Evolutionary conservation across 2,888 invertebrate species (phyloP), one percentile per base, ranked within the genome.

Genomic region (Synanthedon formicaeformis): DNA sequence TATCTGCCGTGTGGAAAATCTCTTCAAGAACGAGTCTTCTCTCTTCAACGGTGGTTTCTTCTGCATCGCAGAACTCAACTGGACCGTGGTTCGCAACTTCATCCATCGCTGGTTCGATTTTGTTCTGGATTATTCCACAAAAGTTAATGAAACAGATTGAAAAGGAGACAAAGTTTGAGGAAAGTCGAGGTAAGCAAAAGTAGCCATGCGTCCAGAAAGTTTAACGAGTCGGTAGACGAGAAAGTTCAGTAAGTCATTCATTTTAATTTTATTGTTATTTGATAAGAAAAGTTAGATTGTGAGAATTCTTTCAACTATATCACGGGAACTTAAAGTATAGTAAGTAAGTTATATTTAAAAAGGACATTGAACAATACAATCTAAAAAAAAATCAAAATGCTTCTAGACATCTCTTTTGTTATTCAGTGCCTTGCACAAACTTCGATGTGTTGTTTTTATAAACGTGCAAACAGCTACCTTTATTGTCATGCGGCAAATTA

Each of bases 81-180:
- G 96, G 66, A 96, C 96, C 51, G 97, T 97, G 53, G 96, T 96
- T 63, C 97, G 90, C 60, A 98, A 90, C 84, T 98, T 97, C 93
- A 96, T 94, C 96, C 98, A 98, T 88, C 97, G 91, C 78, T 97
- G 95, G 84, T 96, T 97, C 75, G 96, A 95, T 81, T 95, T 95
- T 75, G 94, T 94, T 91, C 96, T 96, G 91, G 55, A 86, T 66
- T 67, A 59, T 62, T 60, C 63, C 50, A 61, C 55, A 52, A 54
- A 59, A 51, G 55, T 48, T 18, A 27, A 13, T 11, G 51, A 53
- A 41, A 41, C 48, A 48, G 45, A 40, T 41, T 41, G 45, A 52
- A 45, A 48, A 57, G 0, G 1, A 27, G 50, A 41, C 40, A 51
- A 51, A 51, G 10, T 50, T n/a, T 34, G 56, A 58, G 65, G 66